A percentile compares a stretch with the other conserved stretches of the same genome.
Conservation (phyloP, 1,140 invertebrate genomes). For the Lepidostoma basale region DNA sequence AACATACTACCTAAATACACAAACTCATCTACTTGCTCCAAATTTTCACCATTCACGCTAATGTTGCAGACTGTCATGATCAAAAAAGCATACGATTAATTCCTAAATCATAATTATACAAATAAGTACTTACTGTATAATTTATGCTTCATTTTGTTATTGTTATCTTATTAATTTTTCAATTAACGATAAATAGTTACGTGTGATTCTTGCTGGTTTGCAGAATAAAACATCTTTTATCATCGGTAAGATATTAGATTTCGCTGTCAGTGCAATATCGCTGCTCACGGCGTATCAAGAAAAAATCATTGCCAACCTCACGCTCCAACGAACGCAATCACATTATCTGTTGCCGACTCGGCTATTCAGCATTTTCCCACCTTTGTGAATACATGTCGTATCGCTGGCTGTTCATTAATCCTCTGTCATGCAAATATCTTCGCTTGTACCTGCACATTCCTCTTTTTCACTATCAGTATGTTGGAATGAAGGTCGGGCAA, state of each 20-base stretch:
- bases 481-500: neutral
- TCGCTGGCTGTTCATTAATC: neutral
- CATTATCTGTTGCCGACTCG: neutral
- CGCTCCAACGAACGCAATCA: neutral
- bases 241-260: neutral
- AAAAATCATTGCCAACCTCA: slow-evolving; percentile 13
- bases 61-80: no score
- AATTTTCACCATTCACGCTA: no score
- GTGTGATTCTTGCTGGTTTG: no score
- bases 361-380: neutral
- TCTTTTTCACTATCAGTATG: neutral
- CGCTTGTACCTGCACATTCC: neutral
- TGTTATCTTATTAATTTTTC: no score
- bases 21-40: no score
- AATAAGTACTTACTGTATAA: no score
- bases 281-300: neutral
- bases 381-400: neutral
- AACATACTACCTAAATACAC: no score
- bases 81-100: no score
- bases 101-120: no score
- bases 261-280: slow-evolving; percentile 8
- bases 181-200: no score
- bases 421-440: neutral
- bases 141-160: no score
- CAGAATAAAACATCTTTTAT: no score